Conservation (phyloP, 2,888 invertebrate species). For the Tanytarsus gracilentus region DNA sequence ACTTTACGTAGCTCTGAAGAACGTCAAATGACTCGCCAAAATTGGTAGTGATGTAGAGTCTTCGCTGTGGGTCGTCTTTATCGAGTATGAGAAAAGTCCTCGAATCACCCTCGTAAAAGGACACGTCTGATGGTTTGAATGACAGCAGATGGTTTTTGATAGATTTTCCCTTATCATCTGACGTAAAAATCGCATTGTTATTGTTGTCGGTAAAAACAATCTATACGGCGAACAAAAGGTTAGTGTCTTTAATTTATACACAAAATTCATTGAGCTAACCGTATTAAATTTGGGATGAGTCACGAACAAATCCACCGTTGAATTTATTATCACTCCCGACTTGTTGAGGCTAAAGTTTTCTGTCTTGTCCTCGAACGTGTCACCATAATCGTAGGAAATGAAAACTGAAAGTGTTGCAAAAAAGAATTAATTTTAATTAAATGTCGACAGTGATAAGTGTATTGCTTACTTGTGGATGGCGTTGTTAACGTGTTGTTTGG, state of each 20-base stretch:
- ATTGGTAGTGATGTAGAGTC: constrained; percentile 67
- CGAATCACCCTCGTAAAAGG: constrained; percentile 63
- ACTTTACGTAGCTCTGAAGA: constrained; percentile 65
- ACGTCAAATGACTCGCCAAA: constrained; percentile 63
- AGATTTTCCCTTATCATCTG: constrained; percentile 61
- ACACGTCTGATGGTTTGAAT: constrained; percentile 70
- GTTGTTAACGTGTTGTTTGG: constrained; percentile 46
- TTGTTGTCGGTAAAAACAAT: constrained; percentile 76
- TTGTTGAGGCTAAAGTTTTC: constrained; percentile 53
- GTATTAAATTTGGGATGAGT: constrained; percentile 72
- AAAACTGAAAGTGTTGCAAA: too few species aligned
- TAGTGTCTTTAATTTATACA: too few species aligned
- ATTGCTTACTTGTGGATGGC: constrained; percentile 51
- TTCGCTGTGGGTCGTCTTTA: constrained; percentile 55
- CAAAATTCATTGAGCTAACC: constrained; percentile 52
- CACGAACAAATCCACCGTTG: constrained; percentile 73
- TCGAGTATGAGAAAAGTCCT: constrained; percentile 65
- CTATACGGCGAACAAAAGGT: too few species aligned
- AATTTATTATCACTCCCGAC: constrained; percentile 48
- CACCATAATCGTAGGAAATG: constrained; percentile 81
- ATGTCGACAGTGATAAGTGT: not conserved
- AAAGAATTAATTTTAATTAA: not conserved
- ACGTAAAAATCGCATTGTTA: constrained; percentile 67
- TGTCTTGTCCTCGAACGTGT: constrained; percentile 65
- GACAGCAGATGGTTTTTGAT: constrained; percentile 54